Base-by-base conservation (phyloP, 2,797 vertebrate species). In the Anguilla pacifica region DNA sequence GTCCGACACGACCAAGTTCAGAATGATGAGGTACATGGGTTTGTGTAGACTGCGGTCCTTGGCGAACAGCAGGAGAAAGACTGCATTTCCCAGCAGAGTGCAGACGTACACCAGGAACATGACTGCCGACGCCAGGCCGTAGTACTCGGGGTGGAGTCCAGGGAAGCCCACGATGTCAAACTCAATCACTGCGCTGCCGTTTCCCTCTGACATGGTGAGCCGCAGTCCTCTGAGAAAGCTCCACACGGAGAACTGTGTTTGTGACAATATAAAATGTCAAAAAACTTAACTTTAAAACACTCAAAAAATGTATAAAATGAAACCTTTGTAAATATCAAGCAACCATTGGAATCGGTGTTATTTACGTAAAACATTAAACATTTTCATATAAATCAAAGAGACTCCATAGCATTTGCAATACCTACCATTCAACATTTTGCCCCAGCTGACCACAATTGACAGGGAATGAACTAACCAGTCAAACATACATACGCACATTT, bases 81-180 rank as follows among this genome's bases (percentile, higher is more conserved):
- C 64, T 25, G 83, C 87, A 83, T 96, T 97, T 85, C 92, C 95
- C 0, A 90, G 46, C 2, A 96, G 15, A 3, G 93, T 95, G n/a
- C 91, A 67, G 19, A 89, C 10, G 89, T 95, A 96, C 46, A 93
- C 93, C 0, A 94, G 59, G 87, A 95, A 93, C 89, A 94, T 88
- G 59, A 93, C 28, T n/a, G 86, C 89, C 28, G 93, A 93, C 15
- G 67, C 87, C 2, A 92, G 46, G 51, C 89, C 87, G 10, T 93
- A 82, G 72, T 94, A 94, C 22, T 91, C 49, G 9, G 87, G 87
- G 28, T 92, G 91, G 90, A 96, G 94, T 28, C 93, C 95, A 46
- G 95, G 95, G 87, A 96, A 95, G 86, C 96, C 96, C 15, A 94
- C 88, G 0, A 96, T 94, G 6, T 94, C 46, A 87, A 97, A 96